Evolutionary conservation across 2,113 vertebrate genomes (phyloP), one percentile per base, ranked within the genome.

Genomic region (Cromileptes altivelis): DNA sequence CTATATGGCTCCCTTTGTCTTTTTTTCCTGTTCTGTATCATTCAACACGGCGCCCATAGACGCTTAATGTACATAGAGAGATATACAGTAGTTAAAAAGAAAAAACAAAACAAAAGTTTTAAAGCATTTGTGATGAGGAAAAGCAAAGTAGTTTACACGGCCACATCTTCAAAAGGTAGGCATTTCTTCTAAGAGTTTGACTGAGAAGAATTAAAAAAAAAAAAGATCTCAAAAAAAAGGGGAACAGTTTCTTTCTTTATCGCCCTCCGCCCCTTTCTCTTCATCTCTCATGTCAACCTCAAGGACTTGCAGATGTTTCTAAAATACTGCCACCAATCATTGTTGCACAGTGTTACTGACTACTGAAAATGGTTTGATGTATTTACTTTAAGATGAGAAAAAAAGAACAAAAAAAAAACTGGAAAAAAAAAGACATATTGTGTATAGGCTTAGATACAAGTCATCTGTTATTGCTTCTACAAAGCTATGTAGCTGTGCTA

Each of bases 291-390:
- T 80, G 89, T 91, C 92, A 77, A 89, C 90, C 94, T 91, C 89
- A 88, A 93, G 91, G 92, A 95, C 89, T 92, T 82, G 90, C 92
- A 93, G 86, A 87, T 90, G 90, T 96, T 94, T 95, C 94, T 95
- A 93, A 95, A 93, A 94, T 95, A 95, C 94, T 95, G 95, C 95
- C 95, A 95, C 94, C 89, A 75, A 94, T 95, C 94, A 94, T 94
- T 94, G 95, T 96, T 94, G 93, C 95, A 95, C 95, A 95, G 94
- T 95, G 94, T 96, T 94, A 94, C 95, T 93, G 95, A 96, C 95
- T 95, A 96, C 95, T 96, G 95, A 95, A 92, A 94, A 93, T 88
- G 95, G 92, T 93, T 95, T 93, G 94, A 94, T 95, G 95, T 96
- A 95, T 94, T 94, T 94, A 96, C 93, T 96, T 95, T 92, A 90